A percentile compares a stretch with the other conserved stretches of the same genome.
These are phyloP conservation scores for Apus apus DNA, from an alignment of 2,113 vertebrate genomes.

Conservation along the genomic window DNA sequence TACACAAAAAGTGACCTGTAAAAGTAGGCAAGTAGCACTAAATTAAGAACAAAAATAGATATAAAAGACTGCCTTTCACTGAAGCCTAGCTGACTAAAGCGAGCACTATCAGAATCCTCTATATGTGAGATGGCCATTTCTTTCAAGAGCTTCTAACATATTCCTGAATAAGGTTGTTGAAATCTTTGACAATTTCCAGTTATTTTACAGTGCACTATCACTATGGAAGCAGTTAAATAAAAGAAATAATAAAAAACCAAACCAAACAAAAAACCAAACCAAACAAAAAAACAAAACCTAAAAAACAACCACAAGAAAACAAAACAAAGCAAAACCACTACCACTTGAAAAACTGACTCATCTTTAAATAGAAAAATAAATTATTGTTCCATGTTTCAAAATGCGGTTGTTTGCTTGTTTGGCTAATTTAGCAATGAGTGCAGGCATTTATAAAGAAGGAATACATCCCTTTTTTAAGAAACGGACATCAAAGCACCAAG, in stretches of 20 bases:
- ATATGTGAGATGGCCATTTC: neutral
- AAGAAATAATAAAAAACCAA: neutral
- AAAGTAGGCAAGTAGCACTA: neutral
- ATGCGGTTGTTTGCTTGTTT: neutral
- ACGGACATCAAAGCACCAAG: neutral
- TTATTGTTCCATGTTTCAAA: neutral
- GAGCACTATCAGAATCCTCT: neutral
- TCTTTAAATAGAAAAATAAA: neutral
- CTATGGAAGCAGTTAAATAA: neutral
- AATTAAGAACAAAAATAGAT: neutral
- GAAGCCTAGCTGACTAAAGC: neutral
- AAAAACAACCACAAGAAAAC: neutral
- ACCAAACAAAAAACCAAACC: neutral
- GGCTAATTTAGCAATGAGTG: neutral
- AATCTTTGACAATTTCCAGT: neutral
- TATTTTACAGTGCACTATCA: neutral
- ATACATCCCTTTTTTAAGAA: neutral
- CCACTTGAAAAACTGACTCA: neutral
- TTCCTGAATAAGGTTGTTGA: neutral
- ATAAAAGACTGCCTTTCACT: neutral
- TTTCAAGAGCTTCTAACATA: neutral
- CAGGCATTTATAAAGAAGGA: neutral
- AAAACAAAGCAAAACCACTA: neutral
- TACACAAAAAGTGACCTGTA: slow-evolving; percentile 16
- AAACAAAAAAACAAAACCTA: neutral